phyloP scores from a whole-genome alignment of 2,797 vertebrate genomes.

The Ataeniobius toweri region DNA sequence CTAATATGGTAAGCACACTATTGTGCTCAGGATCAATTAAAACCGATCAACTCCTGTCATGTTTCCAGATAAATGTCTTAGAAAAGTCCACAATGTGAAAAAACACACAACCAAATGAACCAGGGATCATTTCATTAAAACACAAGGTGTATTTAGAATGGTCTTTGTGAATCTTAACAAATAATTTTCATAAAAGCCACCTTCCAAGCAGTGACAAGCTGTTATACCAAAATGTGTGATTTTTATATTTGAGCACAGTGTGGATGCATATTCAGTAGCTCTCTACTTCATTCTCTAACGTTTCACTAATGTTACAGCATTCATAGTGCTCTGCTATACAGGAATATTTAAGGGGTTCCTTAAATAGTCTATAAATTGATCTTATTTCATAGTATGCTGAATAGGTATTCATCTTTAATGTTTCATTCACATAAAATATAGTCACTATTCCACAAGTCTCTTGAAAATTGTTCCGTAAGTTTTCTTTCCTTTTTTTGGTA shows the following conservation, averaged over 20 bases:
- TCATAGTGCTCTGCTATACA: constrained; percentile 22
- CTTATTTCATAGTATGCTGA: constrained; percentile 52
- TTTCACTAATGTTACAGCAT: neutral
- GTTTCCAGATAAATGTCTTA: constrained; percentile 26
- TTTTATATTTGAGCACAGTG: neutral
- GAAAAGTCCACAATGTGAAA: constrained; percentile 40
- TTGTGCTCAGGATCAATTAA: constrained; percentile 36
- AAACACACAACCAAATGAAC: neutral
- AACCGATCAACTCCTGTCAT: constrained; percentile 37
- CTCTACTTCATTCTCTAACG: constrained; percentile 23
- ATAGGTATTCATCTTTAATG: constrained; percentile 18
- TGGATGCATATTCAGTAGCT: constrained; percentile 14
- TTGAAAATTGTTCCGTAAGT: neutral
- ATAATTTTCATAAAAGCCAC: neutral
- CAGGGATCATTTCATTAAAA: constrained; percentile 21
- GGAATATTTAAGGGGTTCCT: constrained; percentile 22
- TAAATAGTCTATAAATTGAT: constrained; percentile 25
- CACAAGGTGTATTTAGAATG: constrained; percentile 12
- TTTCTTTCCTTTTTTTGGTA: constrained; percentile 43
- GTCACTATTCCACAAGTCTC: too few species aligned
- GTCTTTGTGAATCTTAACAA: constrained; percentile 19
- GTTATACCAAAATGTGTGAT: neutral
- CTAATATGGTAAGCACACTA: constrained; percentile 11
- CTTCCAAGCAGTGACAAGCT: neutral
- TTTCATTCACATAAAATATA: neutral